A percentile compares a stretch with the other conserved stretches of the same genome.
phyloP scores from a whole-genome alignment of 2,888 invertebrate species.

The Drosophila pseudotakahashii region DNA sequence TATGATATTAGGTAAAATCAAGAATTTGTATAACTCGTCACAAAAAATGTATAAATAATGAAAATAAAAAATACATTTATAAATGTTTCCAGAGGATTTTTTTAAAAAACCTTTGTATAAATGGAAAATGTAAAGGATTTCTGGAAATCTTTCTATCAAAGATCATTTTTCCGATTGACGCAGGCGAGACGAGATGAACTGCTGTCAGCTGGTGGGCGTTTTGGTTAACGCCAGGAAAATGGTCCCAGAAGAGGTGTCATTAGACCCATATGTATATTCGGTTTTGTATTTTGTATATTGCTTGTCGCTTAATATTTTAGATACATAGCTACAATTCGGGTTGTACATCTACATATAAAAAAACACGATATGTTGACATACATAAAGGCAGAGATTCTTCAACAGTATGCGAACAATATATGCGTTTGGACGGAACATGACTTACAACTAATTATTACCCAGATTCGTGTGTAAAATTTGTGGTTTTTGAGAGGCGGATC shows the following conservation, averaged over 20 bases:
- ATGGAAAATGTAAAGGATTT: background rate
- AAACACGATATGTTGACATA: slow-evolving; percentile 43
- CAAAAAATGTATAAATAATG: background rate
- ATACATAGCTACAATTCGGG: slow-evolving; percentile 37
- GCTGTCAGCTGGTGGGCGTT: slow-evolving; percentile 34
- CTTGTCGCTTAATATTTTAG: slow-evolving; percentile 38
- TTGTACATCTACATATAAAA: slow-evolving; percentile 39
- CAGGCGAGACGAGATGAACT: background rate
- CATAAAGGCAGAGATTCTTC: slow-evolving; percentile 40
- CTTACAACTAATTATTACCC: slow-evolving; percentile 59
- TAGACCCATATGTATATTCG: slow-evolving; percentile 23
- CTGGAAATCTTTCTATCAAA: background rate
- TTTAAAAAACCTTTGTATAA: too few species aligned
- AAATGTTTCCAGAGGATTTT: too few species aligned
- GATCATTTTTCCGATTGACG: background rate
- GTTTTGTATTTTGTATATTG: slow-evolving; percentile 43
- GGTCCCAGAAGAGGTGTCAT: slow-evolving; percentile 8
- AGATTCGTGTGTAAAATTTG: slow-evolving; percentile 44
- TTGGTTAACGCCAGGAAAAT: slow-evolving; percentile 41
- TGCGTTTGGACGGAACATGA: slow-evolving; percentile 61
- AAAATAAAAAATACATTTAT: background rate
- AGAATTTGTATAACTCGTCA: too few species aligned
- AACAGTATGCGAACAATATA: slow-evolving; percentile 45
- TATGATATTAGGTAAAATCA: too few species aligned
- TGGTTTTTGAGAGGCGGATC: slow-evolving; percentile 45